phyloP scores from a whole-genome alignment of 2,888 invertebrate species.

The Torymus texanus region DNA sequence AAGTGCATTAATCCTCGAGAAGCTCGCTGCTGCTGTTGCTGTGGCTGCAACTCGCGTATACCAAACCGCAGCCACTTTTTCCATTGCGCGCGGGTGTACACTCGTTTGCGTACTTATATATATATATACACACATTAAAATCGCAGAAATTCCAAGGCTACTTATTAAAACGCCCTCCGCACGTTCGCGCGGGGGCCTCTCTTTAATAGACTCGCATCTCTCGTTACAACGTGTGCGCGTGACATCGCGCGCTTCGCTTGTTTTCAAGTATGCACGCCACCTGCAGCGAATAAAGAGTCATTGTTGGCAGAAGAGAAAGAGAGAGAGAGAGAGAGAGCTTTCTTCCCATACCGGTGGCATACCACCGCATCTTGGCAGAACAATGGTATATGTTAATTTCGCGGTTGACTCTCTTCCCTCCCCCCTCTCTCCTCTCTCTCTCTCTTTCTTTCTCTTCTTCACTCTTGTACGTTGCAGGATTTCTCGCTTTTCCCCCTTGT shows the following conservation, averaged over 20 bases:
- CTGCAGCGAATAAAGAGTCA: slow-evolving; percentile 58
- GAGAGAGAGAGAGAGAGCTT: slow-evolving; percentile 53
- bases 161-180: slow-evolving; percentile 23
- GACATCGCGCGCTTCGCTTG: slow-evolving; percentile 4
- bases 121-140: too few species aligned
- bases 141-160: slow-evolving; percentile 18
- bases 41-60: too few species aligned
- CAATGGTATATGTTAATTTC: slow-evolving; percentile 71
- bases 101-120: too few species aligned
- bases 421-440: neutral
- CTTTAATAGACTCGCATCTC: slow-evolving; percentile 39
- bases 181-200: too few species aligned
- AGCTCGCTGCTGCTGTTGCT: too few species aligned
- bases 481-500: slow-evolving; percentile 57
- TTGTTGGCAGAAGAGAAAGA: slow-evolving; percentile 35
- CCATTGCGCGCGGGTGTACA: too few species aligned
- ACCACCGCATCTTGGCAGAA: slow-evolving; percentile 61
- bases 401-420: slow-evolving; percentile 26
- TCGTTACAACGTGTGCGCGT: neutral
- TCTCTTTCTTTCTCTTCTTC: neutral
- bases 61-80: too few species aligned
- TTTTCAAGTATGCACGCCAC: slow-evolving; percentile 39
- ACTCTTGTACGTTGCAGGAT: neutral
- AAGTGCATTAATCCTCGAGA: neutral
- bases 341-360: slow-evolving; percentile 53